Conservation (phyloP, 35 echinoderm and acorn worm genomes). For the Apostichopus parvimensis region DNA sequence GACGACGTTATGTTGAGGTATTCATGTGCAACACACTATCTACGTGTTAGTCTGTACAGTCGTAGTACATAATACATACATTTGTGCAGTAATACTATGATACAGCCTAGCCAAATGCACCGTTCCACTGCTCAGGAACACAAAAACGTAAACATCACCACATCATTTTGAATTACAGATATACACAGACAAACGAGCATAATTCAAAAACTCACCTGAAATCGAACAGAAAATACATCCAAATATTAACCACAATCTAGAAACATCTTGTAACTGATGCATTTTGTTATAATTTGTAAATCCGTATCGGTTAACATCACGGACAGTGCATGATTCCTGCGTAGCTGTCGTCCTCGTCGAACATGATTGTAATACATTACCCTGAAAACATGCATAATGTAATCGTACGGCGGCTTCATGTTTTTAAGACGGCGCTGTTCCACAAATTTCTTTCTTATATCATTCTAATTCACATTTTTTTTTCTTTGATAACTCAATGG, state of each 20-base stretch:
- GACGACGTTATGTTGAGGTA: not conserved
- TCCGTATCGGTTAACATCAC: constrained; percentile 12
- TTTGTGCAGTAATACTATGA: not conserved
- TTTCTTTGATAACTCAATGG: too few species aligned
- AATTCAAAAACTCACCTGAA: not conserved
- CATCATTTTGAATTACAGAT: not conserved
- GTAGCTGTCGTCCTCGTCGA: not conserved
- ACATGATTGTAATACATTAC: constrained; percentile 8
- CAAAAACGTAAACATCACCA: not conserved
- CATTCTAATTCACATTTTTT: too few species aligned
- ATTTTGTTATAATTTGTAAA: constrained; percentile 8
- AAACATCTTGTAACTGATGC: constrained; percentile 18
- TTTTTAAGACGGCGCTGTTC: not conserved
- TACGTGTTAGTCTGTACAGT: not conserved
- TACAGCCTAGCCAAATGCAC: not conserved
- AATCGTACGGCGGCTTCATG: not conserved
- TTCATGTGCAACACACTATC: too few species aligned
- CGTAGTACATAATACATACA: not conserved
- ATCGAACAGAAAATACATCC: constrained; percentile 4
- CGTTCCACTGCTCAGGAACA: not conserved
- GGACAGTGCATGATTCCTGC: constrained; percentile 1
- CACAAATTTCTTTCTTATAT: not conserved
- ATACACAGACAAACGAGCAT: not conserved
- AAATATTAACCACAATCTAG: constrained; percentile 8
- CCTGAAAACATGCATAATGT: constrained; percentile 12